phyloP scores from a whole-genome alignment of 2,888 invertebrate genomes.

The Muscina levida region DNA sequence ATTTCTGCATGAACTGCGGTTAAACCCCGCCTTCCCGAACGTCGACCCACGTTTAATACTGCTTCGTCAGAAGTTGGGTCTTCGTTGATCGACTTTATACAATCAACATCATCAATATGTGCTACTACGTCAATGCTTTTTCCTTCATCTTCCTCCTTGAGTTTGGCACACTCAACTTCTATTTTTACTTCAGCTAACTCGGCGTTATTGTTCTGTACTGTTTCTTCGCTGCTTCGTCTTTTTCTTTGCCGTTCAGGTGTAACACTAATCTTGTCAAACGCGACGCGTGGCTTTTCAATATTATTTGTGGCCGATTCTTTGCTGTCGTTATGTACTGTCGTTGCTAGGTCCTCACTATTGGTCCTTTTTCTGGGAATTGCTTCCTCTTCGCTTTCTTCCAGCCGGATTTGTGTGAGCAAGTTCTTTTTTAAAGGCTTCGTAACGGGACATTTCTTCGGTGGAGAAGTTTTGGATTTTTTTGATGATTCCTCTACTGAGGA shows the following conservation, averaged over 20 bases:
- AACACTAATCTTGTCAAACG: constrained; percentile 18
- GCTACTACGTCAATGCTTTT: too few relatives aligned
- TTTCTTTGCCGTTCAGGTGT: constrained; percentile 71
- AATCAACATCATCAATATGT: too few relatives aligned
- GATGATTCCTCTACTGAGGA: not conserved
- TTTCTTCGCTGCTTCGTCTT: constrained; percentile 74
- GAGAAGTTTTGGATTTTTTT: constrained; percentile 7
- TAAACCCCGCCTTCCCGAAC: constrained; percentile 74
- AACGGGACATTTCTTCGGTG: constrained; percentile 71
- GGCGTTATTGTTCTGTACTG: constrained; percentile 36
- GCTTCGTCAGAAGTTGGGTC: not conserved
- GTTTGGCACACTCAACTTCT: too few relatives aligned
- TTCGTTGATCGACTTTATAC: too few relatives aligned
- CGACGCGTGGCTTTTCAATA: not conserved
- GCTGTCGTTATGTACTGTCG: constrained; percentile 5
- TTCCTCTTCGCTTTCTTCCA: constrained; percentile 74
- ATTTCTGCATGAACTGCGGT: constrained; percentile 71
- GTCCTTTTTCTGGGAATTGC: constrained; percentile 72
- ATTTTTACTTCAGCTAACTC: not conserved
- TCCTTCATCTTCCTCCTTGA: too few relatives aligned
- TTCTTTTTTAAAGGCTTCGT: constrained; percentile 76
- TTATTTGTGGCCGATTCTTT: not conserved
- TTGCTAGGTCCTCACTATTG: constrained; percentile 68
- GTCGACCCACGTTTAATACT: constrained; percentile 65
- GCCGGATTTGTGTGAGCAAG: constrained; percentile 72